phyloP scores from a whole-genome alignment of 2,113 vertebrate genomes.

The Bubo bubo region DNA sequence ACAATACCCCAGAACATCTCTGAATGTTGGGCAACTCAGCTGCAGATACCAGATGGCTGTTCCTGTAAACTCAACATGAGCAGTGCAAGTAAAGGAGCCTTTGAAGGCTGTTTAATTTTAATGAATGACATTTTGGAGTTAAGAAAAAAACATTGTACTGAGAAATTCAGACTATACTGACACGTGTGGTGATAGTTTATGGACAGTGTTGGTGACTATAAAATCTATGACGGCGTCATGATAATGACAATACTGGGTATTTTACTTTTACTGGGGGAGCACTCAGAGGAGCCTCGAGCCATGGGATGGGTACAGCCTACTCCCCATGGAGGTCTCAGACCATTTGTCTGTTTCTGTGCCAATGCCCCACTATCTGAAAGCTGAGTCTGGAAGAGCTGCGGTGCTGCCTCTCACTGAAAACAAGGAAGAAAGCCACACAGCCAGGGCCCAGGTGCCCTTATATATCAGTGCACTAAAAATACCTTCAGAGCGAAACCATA shows the following conservation, averaged over 20 bases:
- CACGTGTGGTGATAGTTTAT: not conserved
- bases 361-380: not conserved
- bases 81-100: not conserved
- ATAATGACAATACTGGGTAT: not conserved
- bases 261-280: not conserved
- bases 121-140: not conserved
- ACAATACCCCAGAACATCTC: not conserved
- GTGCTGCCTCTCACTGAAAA: not conserved
- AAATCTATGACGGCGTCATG: not conserved
- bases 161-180: not conserved
- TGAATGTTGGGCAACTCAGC: accelerated
- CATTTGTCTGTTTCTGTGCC: not conserved
- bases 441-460: not conserved
- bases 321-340: not conserved
- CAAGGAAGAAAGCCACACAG: not conserved
- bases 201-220: not conserved
- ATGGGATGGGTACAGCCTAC: not conserved
- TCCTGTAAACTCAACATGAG: not conserved
- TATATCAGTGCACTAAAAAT: not conserved
- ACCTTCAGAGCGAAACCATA: not conserved
- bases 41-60: not conserved
- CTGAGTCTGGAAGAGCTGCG: not conserved
- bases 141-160: not conserved
- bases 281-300: accelerated
- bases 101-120: not conserved